Evolutionary conservation across 2,113 vertebrate species (phyloP), one percentile per base, ranked within the genome.

Genomic region (Onychostruthus taczanowskii): DNA sequence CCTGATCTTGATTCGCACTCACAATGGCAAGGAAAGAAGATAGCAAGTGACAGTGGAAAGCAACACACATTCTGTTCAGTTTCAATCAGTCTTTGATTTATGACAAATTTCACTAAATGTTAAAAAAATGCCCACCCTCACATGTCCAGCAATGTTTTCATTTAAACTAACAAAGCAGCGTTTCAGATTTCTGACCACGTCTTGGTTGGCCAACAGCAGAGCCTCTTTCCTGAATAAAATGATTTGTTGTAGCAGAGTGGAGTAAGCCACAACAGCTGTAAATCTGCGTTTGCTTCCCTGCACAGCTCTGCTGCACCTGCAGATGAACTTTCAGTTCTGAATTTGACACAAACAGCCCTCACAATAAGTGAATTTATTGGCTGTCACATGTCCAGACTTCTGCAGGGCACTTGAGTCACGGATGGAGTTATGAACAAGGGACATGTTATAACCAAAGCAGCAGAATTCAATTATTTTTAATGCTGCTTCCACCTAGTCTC

Each of bases 301-400:
- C 83, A 39, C 75, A 90, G 87, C 87, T 76, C 66, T 49, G 72
- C 70, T 96, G 94, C 94, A 96, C 95, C 92, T 94, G 94, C 95
- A 94, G 91, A 84, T 91, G 91, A 97, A 96, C 94, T 96, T 96
- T 95, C 96, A 87, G 85, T 93, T 95, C 81, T 70, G 87, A 87
- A 62, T 80, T 81, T 30, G 84, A 93, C 93, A 84, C 75, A 92
- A 96, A 91, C 73, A 93, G 91, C 76, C 79, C 84, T 86, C 1
- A 5, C 76, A 92, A 85, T 88, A 95, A 94, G 96, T 90, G 62
- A 91, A 94, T 94, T 95, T 95, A 93, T 91, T 90, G 79, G 87
- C 72, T 94, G 79, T 87, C 95, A 95, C 67, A 44, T 75, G 93
- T 80, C 89, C 78, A 81, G 84, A 86, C 88, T 86, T 93, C 88